A percentile compares a stretch with the other conserved stretches of the same genome.
These are phyloP conservation scores for Catamblyrhynchus diadema DNA, from an alignment of 2,797 vertebrate species.

Conservation along the genomic window DNA sequence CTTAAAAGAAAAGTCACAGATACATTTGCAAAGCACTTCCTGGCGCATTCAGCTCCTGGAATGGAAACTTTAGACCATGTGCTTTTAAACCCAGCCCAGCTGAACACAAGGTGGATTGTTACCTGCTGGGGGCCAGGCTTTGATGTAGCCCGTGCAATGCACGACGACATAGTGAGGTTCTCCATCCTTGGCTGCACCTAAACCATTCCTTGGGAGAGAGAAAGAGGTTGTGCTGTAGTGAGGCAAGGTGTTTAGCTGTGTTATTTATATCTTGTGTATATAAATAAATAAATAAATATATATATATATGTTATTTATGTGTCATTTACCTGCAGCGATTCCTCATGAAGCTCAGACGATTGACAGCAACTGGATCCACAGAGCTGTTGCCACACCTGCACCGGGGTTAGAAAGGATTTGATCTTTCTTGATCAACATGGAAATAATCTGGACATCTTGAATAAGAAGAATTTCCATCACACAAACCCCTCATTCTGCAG, in stretches of 20 bases:
- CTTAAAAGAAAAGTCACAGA: neutral
- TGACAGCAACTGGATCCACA: constrained; percentile 87
- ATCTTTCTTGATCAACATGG: neutral
- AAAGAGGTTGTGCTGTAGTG: neutral
- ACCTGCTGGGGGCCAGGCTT: constrained; percentile 98
- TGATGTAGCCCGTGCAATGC: constrained; percentile 97
- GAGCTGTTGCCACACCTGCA: constrained; percentile 85
- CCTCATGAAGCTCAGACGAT: constrained; percentile 88
- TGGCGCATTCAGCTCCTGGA: neutral
- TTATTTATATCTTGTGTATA: accelerated
- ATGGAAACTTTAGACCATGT: accelerated
- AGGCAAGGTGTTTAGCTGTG: neutral
- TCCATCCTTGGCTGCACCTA: constrained; percentile 89
- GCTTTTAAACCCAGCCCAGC: neutral
- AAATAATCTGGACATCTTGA: accelerated
- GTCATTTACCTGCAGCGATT: constrained; percentile 86
- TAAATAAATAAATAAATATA: too few relatives aligned
- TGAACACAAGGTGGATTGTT: accelerated
- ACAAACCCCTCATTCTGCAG: accelerated
- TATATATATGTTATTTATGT: accelerated
- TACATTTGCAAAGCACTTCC: accelerated
- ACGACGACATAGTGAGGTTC: constrained; percentile 94
- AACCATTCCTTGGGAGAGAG: constrained; percentile 81
- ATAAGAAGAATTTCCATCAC: neutral
- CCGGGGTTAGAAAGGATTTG: neutral